Conservation (phyloP, 2,888 invertebrate genomes). For the Tubulanus polymorphus region DNA sequence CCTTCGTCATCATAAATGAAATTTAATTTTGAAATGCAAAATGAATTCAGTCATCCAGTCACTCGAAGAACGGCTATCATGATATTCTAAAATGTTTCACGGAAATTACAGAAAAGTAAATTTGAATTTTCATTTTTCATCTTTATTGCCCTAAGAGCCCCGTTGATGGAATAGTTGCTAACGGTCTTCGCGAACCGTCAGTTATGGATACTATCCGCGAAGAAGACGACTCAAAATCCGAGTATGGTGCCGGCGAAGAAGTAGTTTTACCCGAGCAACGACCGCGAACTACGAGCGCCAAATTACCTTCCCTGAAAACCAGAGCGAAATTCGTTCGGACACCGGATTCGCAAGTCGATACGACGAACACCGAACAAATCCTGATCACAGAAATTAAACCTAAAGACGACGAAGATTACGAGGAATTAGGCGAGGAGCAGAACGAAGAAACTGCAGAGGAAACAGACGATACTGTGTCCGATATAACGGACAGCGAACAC, state of each 20-base stretch:
- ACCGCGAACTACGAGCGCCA: not conserved
- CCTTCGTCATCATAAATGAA: too few species aligned
- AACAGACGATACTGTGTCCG: not conserved
- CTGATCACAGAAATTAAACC: not conserved
- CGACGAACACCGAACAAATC: not conserved
- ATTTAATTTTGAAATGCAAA: too few species aligned
- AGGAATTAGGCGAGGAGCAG: not conserved
- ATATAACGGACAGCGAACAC: not conserved
- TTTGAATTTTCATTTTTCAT: too few species aligned
- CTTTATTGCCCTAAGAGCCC: too few species aligned
- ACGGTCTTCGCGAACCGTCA: too few species aligned
- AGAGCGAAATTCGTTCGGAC: not conserved
- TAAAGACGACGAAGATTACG: not conserved
- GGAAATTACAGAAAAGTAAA: too few species aligned
- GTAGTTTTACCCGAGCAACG: too few species aligned
- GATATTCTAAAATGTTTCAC: too few species aligned
- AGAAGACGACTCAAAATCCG: not conserved
- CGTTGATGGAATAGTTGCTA: too few species aligned
- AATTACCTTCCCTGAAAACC: not conserved
- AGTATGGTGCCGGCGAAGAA: not conserved
- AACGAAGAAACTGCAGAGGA: too few species aligned
- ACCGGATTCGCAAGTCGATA: not conserved
- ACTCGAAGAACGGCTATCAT: too few species aligned
- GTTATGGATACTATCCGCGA: not conserved
- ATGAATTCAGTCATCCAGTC: too few species aligned